phyloP scores from a whole-genome alignment of 2,113 vertebrate genomes.

The Pholis gunnellus region DNA sequence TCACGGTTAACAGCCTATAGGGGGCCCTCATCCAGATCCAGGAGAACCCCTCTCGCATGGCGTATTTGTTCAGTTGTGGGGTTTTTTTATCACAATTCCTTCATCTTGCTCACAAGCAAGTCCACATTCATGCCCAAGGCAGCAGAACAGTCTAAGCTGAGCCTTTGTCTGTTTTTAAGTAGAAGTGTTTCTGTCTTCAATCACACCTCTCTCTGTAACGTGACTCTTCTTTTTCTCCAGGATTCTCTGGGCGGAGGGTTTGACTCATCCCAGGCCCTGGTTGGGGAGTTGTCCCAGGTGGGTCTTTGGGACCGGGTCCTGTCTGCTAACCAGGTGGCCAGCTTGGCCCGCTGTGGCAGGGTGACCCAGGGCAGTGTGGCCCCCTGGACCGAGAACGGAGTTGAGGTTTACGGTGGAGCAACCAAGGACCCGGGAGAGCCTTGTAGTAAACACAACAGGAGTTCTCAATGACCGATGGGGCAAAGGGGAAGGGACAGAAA shows the following conservation, averaged over 20 bases:
- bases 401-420: slow-evolving; percentile 92
- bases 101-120: slow-evolving; percentile 2
- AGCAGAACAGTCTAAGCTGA: background rate
- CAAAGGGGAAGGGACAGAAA: background rate
- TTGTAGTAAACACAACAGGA: slow-evolving; percentile 87
- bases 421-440: slow-evolving; percentile 87
- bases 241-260: slow-evolving; percentile 92
- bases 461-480: slow-evolving; percentile 71
- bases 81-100: background rate
- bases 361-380: slow-evolving; percentile 88
- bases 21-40: background rate
- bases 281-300: slow-evolving; percentile 95
- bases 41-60: background rate
- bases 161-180: background rate
- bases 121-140: background rate
- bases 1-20: background rate
- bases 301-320: slow-evolving; percentile 93
- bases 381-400: slow-evolving; percentile 89
- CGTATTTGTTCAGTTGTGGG: slow-evolving; percentile 6
- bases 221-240: slow-evolving; percentile 60
- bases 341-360: slow-evolving; percentile 90
- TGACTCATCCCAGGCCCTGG: slow-evolving; percentile 93
- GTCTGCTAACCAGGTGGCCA: slow-evolving; percentile 87
- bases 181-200: background rate
- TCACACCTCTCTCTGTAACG: background rate